Conservation (phyloP, 2,113 vertebrate genomes). For the Misgurnus anguillicaudatus region DNA sequence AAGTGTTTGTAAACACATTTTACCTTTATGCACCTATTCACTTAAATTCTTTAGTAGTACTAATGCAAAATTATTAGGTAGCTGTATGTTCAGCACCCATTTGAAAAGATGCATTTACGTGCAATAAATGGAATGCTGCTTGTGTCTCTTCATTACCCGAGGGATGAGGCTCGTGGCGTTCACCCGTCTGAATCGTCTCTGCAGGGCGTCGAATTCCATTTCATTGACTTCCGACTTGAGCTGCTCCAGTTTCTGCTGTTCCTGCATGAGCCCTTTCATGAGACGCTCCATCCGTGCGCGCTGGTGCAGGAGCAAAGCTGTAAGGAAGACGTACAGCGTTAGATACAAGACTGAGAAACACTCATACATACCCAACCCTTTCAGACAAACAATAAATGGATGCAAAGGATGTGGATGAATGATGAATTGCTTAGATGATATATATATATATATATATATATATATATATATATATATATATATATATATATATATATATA, state of each 20-base stretch:
- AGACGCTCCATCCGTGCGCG: conserved; percentile 97
- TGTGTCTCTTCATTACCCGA: conserved; percentile 70
- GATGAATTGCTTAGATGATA: background rate
- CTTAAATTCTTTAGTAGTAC: background rate
- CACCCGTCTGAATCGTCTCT: conserved; percentile 92
- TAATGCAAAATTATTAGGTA: background rate
- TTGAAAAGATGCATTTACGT: conserved; percentile 6
- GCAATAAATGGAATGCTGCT: conserved; percentile 52
- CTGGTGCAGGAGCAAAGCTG: conserved; percentile 96
- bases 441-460: background rate
- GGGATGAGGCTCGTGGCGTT: conserved; percentile 90
- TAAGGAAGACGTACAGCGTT: conserved; percentile 16
- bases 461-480: too few species aligned
- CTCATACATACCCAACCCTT: background rate
- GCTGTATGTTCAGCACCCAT: background rate
- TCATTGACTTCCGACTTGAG: conserved; percentile 93
- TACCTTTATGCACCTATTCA: background rate
- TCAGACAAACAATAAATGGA: background rate
- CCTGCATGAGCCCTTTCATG: conserved; percentile 88
- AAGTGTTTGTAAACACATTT: background rate
- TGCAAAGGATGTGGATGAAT: background rate
- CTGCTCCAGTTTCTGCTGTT: conserved; percentile 90
- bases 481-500: too few species aligned
- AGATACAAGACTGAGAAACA: conserved; percentile 2
- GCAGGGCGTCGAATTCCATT: conserved; percentile 96